Percentiles rank a stretch among this genome's conserved stretches.
Evolutionary conservation across 2,113 vertebrate species (phyloP).

Genomic region (Nansenia antarctica): DNA sequence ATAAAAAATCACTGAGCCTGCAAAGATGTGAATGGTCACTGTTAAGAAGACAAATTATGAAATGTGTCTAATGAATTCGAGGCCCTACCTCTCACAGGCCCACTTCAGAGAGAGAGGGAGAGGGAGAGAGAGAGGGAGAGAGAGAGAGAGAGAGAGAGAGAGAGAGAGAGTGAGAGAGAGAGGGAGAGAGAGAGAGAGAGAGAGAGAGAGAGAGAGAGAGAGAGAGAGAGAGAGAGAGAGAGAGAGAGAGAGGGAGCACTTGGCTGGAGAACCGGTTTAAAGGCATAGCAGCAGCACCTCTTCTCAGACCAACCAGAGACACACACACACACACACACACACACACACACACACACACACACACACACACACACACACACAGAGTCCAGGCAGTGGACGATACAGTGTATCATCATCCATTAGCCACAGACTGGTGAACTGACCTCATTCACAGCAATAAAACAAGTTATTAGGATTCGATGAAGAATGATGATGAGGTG

Average conservation of each 20-base stretch:
- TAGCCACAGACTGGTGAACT: neutral
- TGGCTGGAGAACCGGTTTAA: slow-evolving; percentile 33
- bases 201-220: neutral
- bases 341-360: neutral
- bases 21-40: slow-evolving; percentile 41
- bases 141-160: slow-evolving; percentile 20
- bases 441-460: neutral
- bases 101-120: slow-evolving; percentile 6
- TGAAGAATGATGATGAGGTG: neutral
- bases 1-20: slow-evolving; percentile 33
- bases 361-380: neutral
- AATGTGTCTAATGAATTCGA: slow-evolving; percentile 23
- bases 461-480: neutral
- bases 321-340: neutral
- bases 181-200: neutral
- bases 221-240: neutral
- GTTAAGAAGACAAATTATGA: slow-evolving; percentile 47
- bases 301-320: too few species aligned
- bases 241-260: neutral
- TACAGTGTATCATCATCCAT: neutral
- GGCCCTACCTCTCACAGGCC: slow-evolving; percentile 7
- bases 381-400: neutral
- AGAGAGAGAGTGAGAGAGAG: slow-evolving; percentile 12
- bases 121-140: slow-evolving; percentile 15
- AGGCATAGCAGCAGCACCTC: slow-evolving; percentile 13